Conservation (phyloP, 37 sponge, comb jelly and placozoan genomes). For the Haliclona indistincta region DNA sequence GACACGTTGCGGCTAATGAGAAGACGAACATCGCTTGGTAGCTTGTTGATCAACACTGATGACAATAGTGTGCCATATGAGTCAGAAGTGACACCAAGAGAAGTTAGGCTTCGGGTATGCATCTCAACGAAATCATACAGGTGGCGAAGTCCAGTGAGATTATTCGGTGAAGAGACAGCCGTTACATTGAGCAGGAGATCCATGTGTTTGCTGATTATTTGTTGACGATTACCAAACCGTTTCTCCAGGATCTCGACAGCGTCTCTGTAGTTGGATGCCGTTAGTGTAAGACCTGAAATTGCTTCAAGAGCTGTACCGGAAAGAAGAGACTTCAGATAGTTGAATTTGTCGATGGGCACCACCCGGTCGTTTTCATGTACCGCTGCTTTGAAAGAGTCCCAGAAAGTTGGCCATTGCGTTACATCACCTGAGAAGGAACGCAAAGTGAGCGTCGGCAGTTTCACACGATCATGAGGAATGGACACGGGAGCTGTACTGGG, state of each 20-base stretch:
- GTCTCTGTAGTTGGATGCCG: conserved; percentile 10
- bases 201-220: conserved; percentile 15
- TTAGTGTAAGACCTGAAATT: conserved; percentile 1
- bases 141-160: conserved; percentile 15
- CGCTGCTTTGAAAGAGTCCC: conserved; percentile 26
- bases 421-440: conserved; percentile 17
- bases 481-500: too few relatives aligned
- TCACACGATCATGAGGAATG: too few relatives aligned
- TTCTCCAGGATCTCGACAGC: conserved; percentile 13
- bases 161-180: not conserved
- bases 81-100: conserved; percentile 10
- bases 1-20: not conserved
- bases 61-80: conserved; percentile 29
- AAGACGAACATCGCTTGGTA: conserved; percentile 9
- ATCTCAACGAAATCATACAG: conserved; percentile 16
- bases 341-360: conserved; percentile 17
- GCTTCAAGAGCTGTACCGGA: conserved; percentile 17
- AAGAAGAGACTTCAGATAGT: conserved; percentile 7
- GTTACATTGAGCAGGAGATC: conserved; percentile 12
- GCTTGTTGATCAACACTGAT: conserved; percentile 15
- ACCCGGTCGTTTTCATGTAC: conserved; percentile 8
- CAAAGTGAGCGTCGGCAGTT: conserved; percentile 15
- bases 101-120: conserved; percentile 1
- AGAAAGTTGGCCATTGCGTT: conserved; percentile 18
- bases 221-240: conserved; percentile 14